Conservation (phyloP, 2,113 vertebrate genomes). For the Ailuropoda melanoleuca region DNA sequence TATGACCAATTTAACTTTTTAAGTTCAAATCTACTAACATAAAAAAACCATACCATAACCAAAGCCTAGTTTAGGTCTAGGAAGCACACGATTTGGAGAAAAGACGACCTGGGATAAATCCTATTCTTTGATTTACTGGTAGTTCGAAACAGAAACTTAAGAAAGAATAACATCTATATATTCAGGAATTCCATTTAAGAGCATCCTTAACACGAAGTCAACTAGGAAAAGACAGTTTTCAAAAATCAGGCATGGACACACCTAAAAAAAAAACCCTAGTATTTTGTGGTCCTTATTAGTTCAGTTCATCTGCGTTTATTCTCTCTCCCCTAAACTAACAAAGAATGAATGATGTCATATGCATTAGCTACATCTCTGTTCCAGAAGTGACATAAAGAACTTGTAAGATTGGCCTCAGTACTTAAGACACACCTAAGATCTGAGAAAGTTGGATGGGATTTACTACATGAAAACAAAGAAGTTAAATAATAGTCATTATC, state of each 20-base stretch:
- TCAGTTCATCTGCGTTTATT: conserved; percentile 18
- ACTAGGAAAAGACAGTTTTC: neutral
- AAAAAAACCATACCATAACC: neutral
- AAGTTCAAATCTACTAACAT: neutral
- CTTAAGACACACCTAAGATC: conserved; percentile 9
- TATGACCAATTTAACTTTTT: neutral
- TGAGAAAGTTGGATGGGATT: conserved; percentile 34
- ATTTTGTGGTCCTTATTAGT: neutral
- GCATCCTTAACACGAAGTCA: neutral
- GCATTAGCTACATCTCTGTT: conserved; percentile 28
- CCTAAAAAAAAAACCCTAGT: neutral
- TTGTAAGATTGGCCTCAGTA: neutral
- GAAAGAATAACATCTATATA: neutral
- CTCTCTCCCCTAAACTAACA: conserved; percentile 20
- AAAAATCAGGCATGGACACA: neutral
- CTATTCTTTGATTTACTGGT: conserved; percentile 28
- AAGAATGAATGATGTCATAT: conserved; percentile 21
- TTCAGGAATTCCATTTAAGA: neutral
- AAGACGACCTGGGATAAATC: neutral
- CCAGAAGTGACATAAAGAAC: conserved; percentile 42
- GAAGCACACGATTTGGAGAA: conserved; percentile 20
- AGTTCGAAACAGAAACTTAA: conserved; percentile 19
- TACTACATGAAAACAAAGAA: conserved; percentile 5
- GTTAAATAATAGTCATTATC: neutral
- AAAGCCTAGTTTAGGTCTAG: neutral